A percentile compares a stretch with the other conserved stretches of the same genome.
phyloP scores from a whole-genome alignment of 2,113 vertebrate species.

The Hippopotamus amphibius region DNA sequence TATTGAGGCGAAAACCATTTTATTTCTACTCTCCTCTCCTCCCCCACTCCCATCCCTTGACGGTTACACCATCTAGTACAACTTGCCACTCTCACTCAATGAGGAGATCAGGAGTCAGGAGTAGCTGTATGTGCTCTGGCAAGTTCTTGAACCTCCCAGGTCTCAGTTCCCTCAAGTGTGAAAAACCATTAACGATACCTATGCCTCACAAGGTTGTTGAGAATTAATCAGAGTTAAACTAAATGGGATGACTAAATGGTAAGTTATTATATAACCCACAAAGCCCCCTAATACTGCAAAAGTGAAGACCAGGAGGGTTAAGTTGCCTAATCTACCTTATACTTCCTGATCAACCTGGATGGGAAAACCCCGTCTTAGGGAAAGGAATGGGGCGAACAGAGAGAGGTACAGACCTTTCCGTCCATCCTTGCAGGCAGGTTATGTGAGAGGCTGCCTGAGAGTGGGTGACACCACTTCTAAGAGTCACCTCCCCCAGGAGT shows the following conservation, averaged over 20 bases:
- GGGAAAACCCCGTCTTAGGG: background rate
- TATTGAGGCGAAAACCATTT: background rate
- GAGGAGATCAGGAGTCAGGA: background rate
- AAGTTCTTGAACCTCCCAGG: background rate
- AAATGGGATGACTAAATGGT: background rate
- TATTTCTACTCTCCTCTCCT: background rate
- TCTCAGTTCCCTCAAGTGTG: background rate
- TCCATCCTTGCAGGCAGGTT: conserved; percentile 65
- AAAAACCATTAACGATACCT: background rate
- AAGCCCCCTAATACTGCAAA: background rate
- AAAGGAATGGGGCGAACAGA: background rate
- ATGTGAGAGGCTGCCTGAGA: conserved; percentile 42
- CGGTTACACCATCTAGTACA: background rate
- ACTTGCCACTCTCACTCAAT: background rate
- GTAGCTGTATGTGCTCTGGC: background rate
- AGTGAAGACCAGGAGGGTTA: background rate
- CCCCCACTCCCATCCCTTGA: accelerated
- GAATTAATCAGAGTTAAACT: background rate
- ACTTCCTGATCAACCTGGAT: background rate
- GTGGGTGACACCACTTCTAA: conserved; percentile 62
- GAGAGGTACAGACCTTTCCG: conserved; percentile 74
- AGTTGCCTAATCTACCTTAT: background rate
- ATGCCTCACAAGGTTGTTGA: background rate
- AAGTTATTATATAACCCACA: background rate
- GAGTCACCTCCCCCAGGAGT: conserved; percentile 62